phyloP scores from a whole-genome alignment of 2,797 vertebrate species.

The Mormyrus proboscirostris region DNA sequence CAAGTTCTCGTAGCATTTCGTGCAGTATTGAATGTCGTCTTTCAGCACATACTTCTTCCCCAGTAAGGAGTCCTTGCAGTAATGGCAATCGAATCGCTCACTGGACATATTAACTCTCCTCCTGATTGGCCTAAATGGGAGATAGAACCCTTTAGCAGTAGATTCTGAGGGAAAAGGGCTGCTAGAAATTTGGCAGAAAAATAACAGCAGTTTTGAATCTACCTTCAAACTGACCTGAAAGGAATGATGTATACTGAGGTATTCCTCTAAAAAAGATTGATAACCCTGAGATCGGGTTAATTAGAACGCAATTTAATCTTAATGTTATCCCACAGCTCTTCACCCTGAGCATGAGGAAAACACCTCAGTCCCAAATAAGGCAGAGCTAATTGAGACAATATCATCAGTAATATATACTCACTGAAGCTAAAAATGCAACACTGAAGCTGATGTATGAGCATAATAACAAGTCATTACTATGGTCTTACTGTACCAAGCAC shows the following conservation, averaged over 20 bases:
- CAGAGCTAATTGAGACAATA: background rate
- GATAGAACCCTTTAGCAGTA: background rate
- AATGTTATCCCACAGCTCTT: background rate
- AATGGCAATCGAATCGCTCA: slow-evolving; percentile 73
- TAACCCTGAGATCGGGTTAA: background rate
- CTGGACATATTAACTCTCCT: slow-evolving; percentile 63
- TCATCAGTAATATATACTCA: background rate
- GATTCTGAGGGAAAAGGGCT: background rate
- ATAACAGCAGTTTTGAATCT: background rate
- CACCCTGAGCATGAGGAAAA: background rate
- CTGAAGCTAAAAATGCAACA: background rate
- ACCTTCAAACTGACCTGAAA: background rate
- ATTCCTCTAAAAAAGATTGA: background rate
- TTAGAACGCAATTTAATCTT: background rate
- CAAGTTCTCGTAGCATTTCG: slow-evolving; percentile 81
- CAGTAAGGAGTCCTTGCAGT: slow-evolving; percentile 81
- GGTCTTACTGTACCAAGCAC: background rate
- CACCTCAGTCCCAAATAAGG: background rate
- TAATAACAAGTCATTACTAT: background rate
- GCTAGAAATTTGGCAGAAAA: background rate
- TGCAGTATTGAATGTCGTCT: slow-evolving; percentile 80
- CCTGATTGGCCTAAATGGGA: slow-evolving; percentile 38
- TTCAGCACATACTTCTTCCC: slow-evolving; percentile 85
- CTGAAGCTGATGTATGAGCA: background rate
- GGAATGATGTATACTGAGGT: background rate